Conservation (phyloP, 2,113 vertebrate genomes). For the Chaetorhynchus papuensis region DNA sequence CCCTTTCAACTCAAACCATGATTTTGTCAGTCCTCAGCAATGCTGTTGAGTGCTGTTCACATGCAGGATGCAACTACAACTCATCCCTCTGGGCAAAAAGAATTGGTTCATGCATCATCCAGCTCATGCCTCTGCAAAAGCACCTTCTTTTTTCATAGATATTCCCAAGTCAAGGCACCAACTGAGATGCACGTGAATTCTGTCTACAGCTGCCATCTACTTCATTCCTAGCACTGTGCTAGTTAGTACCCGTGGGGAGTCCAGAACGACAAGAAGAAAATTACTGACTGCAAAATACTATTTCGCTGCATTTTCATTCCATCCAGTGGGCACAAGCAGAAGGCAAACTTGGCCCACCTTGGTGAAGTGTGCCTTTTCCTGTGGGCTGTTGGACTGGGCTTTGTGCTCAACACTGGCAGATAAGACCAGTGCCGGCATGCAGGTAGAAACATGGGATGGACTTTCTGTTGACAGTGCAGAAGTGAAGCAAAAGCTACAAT, state of each 20-base stretch:
- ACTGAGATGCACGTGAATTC: neutral
- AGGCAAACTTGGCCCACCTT: neutral
- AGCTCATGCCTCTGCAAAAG: neutral
- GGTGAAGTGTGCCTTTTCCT: neutral
- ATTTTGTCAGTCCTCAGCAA: neutral
- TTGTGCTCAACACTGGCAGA: neutral
- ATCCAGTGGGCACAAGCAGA: neutral
- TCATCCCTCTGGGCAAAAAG: neutral
- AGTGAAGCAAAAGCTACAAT: neutral
- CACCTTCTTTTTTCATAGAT: neutral
- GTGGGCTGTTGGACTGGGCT: neutral
- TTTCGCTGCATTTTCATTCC: neutral
- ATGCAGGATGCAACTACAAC: neutral
- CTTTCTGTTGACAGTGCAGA: neutral
- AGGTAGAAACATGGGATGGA: neutral
- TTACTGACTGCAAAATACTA: neutral
- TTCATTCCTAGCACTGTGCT: neutral
- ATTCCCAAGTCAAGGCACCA: neutral
- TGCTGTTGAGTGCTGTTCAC: neutral
- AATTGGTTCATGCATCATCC: neutral
- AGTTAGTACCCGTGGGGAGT: neutral
- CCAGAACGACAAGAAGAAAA: neutral
- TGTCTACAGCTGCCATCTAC: neutral
- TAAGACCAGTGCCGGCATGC: neutral
- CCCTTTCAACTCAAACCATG: neutral